These are phyloP conservation scores for Alloscopus bannaensis DNA, from an alignment of 2,888 invertebrate genomes.

Conservation along the genomic window DNA sequence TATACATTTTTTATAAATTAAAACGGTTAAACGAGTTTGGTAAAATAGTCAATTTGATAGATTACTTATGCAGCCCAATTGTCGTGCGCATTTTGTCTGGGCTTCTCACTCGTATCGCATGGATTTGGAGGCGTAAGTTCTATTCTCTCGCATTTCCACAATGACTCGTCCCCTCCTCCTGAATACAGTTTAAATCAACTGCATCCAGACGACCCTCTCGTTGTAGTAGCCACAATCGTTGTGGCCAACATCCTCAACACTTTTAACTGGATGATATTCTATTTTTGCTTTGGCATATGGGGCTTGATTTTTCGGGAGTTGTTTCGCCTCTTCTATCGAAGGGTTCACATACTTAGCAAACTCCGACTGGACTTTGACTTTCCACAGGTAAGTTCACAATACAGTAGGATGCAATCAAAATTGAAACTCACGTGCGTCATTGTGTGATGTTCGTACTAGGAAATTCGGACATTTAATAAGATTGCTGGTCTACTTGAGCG, in stretches of 20 bases:
- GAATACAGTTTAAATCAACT: conserved; percentile 23
- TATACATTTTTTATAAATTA: conserved; percentile 2
- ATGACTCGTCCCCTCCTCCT: neutral
- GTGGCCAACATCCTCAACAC: conserved; percentile 40
- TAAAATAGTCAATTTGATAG: conserved; percentile 10
- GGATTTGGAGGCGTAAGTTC: too few species aligned
- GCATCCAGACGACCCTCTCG: neutral
- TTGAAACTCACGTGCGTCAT: too few species aligned
- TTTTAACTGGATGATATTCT: conserved; percentile 39
- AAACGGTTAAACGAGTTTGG: neutral
- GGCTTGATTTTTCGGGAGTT: conserved; percentile 29
- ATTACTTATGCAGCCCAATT: conserved; percentile 11
- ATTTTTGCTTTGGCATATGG: conserved; percentile 20
- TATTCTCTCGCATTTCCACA: too few species aligned
- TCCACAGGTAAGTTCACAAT: conserved; percentile 17
- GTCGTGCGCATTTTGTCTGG: conserved; percentile 23
- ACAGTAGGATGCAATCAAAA: neutral
- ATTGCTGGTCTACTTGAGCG: conserved; percentile 30
- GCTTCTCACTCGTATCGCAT: conserved; percentile 19
- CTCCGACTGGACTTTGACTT: conserved; percentile 14
- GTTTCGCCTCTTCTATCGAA: conserved; percentile 16
- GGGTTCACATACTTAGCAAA: neutral
- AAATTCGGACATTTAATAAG: conserved; percentile 35
- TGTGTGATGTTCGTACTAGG: conserved; percentile 28
- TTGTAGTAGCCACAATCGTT: too few species aligned